Base-by-base conservation (phyloP, 2,888 invertebrate species). In the Pristionchus maxplancki region DNA sequence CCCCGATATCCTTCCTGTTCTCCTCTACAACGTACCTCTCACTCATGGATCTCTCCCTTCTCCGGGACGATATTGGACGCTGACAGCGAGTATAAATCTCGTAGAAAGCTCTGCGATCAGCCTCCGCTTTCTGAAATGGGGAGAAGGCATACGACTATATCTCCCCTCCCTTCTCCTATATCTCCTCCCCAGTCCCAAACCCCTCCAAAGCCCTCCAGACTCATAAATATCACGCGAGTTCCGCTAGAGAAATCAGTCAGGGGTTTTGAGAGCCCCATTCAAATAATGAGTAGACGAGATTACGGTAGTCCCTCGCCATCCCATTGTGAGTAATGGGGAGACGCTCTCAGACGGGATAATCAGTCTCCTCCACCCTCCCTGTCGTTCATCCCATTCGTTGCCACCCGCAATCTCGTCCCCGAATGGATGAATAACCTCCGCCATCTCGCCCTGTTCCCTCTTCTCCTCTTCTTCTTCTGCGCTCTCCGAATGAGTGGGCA, bases 41-140 rank as follows among this genome's bases (percentile, higher is more conserved):
- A 50, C 86, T 87, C 50, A 31, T 87, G 50, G 71, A 71, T 31
- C 86, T 24, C 17, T 87, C 71, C 24, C 50, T 31, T 87, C 86
- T 44, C 4, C 86, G 31, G 6, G 71, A 50, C 20, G 71, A 71
- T 20, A 87, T 31, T 4, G 86, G 86, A 13, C 17, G 8, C 15
- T 87, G 86, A 71, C 86, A 87, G 50, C 71, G 67, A n/a, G 86
- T 48, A 53, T 87, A 87, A 50, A 87, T 87, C 86, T 87, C 71
- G 71, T 40, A 44, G 86, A 87, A 87, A 11, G 86, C 86, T 34
- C 44, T 4, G 6, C 86, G 67, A 67, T 67, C 86, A n/a, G 34
- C 50, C 34, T 87, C 86, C 24, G 50, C 67, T 40, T 53, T 87
- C 71, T 87, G 67, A 13, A 67, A 67, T 31, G 71, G 31, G 71